Conservation (phyloP, 1,140 invertebrate species). For the Aphaenogaster floridana region DNA sequence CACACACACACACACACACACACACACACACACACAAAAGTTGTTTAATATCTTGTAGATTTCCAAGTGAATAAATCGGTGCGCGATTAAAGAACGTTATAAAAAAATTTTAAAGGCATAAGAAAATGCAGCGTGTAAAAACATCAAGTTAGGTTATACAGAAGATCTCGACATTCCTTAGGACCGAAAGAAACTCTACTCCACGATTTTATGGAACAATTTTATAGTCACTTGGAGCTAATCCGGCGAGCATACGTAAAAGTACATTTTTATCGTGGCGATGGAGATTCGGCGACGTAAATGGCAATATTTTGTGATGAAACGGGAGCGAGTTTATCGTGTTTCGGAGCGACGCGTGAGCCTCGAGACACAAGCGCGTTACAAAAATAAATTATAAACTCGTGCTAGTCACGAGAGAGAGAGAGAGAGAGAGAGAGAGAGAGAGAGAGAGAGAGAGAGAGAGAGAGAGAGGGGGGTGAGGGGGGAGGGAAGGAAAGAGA, state of each 20-base stretch:
- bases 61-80: neutral
- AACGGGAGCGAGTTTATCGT: slow-evolving; percentile 18
- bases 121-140: neutral
- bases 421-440: neutral
- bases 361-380: slow-evolving; percentile 17
- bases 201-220: neutral
- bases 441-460: neutral
- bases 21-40: neutral
- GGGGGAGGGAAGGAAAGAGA: neutral
- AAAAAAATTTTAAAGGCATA: neutral
- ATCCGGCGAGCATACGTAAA: neutral
- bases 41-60: neutral
- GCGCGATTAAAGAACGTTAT: neutral
- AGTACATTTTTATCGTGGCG: neutral
- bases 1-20: no score
- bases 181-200: neutral
- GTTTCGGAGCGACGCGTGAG: neutral
- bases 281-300: neutral
- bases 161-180: neutral
- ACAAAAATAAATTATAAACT: slow-evolving; percentile 50
- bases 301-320: neutral
- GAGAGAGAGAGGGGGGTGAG: neutral
- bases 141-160: slow-evolving; percentile 3
- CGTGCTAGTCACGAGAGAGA: slow-evolving; percentile 7
- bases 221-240: neutral